Base-by-base conservation (phyloP, 2,888 invertebrate species). In the Polymixis flavicincta region DNA sequence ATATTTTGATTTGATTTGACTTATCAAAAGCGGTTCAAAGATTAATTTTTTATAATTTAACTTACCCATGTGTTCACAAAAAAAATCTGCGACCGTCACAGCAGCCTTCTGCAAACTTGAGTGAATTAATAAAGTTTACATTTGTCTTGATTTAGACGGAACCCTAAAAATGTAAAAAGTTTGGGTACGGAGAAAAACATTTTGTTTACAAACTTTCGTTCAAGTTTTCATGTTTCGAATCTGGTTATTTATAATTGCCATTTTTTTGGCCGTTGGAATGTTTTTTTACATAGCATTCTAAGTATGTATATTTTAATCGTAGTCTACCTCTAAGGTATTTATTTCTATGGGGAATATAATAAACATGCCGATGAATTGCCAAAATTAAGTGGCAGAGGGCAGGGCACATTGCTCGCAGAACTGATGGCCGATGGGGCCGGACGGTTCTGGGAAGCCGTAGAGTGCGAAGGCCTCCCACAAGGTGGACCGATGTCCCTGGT, bases 101-200 rank as follows among this genome's bases (percentile, higher is more conserved):
- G 79, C 50, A 79, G 79, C 42, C 71, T 72, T 52, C 14, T 52
- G 3, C 1, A 52, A 80, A 64, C 32, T 77, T 73, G 8, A 45
- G 14, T 52, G 25, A 45, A 25, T 63, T 63, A 57, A 50, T 52
- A 19, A 79, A 32, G 17, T 25, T 52, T 60, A 17, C 2, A 78
- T 60, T 60, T 13, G 13, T 59, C 45, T 14, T 59, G 59, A 25
- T 50, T 7, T 7, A 32, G 32, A 71, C 13, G 42, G 32, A 72
- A 52, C 25, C 55, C 25, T 37, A 22, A 76, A 61, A 55, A 55
- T 22, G 1, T 48, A 63, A 48, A 6, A 63, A 71, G n/a, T n/a
- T 78, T 78, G 9, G 8, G 2, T 5, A 37, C 8, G 11, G 2
- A 25, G 3, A 19, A 4, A n/a, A 52, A 73, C 22, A 59, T 59